These are phyloP conservation scores for Troilus luridus DNA, from an alignment of 2,888 invertebrate genomes.

Conservation along the genomic window DNA sequence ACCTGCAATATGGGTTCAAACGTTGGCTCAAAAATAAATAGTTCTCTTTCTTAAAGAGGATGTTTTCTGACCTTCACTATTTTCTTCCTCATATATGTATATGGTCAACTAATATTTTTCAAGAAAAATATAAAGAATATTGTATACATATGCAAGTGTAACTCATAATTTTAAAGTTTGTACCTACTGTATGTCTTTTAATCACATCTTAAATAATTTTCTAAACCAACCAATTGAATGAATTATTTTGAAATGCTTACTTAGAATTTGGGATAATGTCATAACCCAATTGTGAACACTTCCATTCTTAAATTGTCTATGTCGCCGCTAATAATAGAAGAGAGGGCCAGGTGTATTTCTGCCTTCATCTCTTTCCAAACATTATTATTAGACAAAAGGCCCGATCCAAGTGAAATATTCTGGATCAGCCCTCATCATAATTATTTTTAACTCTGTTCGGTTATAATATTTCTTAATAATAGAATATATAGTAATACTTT, in stretches of 20 bases:
- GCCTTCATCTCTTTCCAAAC: slow-evolving; percentile 48
- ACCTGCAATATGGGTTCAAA: too few species aligned
- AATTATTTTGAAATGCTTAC: background rate
- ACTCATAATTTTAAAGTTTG: too few species aligned
- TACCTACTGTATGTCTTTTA: too few species aligned
- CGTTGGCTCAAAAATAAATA: too few species aligned
- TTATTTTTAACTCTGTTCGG: background rate
- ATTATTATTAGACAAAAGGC: slow-evolving; percentile 53
- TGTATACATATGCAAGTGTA: too few species aligned
- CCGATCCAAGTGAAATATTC: slow-evolving; percentile 1
- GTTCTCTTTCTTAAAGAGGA: too few species aligned
- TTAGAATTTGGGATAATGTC: slow-evolving; percentile 11
- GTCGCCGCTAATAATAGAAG: background rate
- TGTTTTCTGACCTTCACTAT: too few species aligned
- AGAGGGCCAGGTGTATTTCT: slow-evolving; percentile 40
- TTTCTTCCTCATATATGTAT: too few species aligned
- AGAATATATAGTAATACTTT: background rate
- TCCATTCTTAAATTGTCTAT: slow-evolving; percentile 52
- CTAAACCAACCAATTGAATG: too few species aligned
- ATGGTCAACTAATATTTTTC: too few species aligned
- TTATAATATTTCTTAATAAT: background rate
- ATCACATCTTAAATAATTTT: too few species aligned
- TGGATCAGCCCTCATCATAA: slow-evolving; percentile 9
- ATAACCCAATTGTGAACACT: slow-evolving; percentile 47
- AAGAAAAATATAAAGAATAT: too few species aligned